Evolutionary conservation across 2,888 invertebrate genomes (phyloP).

Genomic region (Hofmannophila pseudospretella): DNA sequence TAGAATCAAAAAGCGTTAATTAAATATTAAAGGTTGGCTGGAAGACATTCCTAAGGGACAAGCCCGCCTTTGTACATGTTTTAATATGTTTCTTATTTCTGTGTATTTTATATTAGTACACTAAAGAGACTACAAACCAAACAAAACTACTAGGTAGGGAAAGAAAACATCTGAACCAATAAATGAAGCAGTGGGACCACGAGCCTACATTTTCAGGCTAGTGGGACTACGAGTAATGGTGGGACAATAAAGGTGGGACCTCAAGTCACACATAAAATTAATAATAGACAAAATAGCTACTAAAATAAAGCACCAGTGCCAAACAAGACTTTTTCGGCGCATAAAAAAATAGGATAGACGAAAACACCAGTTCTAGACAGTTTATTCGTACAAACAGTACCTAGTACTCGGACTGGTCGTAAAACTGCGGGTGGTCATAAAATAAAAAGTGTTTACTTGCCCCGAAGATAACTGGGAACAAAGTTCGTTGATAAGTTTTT

Average conservation of each 20-base stretch:
- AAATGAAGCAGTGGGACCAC: too few relatives aligned
- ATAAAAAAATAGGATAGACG: constrained; percentile 18
- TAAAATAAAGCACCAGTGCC: neutral
- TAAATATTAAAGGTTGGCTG: too few relatives aligned
- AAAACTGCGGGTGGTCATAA: constrained; percentile 63
- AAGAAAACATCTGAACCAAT: neutral
- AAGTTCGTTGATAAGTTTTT: constrained; percentile 75
- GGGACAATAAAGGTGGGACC: too few relatives aligned
- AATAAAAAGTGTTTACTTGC: constrained; percentile 74
- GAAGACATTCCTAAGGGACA: too few relatives aligned
- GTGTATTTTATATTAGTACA: too few relatives aligned
- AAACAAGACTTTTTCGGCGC: constrained; percentile 1
- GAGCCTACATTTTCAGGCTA: too few relatives aligned
- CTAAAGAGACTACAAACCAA: too few relatives aligned
- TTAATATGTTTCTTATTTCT: too few relatives aligned
- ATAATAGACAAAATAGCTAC: neutral
- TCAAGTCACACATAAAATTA: too few relatives aligned
- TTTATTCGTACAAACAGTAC: constrained; percentile 20
- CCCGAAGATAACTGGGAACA: constrained; percentile 64
- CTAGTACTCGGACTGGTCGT: constrained; percentile 31
- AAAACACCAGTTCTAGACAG: constrained; percentile 32
- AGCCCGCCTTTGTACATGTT: too few relatives aligned
- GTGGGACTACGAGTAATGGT: too few relatives aligned
- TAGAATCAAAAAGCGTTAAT: neutral
- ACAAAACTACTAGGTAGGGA: too few relatives aligned